Conservation (phyloP, 1,140 invertebrate genomes). For the Drosophila kepulauana region DNA sequence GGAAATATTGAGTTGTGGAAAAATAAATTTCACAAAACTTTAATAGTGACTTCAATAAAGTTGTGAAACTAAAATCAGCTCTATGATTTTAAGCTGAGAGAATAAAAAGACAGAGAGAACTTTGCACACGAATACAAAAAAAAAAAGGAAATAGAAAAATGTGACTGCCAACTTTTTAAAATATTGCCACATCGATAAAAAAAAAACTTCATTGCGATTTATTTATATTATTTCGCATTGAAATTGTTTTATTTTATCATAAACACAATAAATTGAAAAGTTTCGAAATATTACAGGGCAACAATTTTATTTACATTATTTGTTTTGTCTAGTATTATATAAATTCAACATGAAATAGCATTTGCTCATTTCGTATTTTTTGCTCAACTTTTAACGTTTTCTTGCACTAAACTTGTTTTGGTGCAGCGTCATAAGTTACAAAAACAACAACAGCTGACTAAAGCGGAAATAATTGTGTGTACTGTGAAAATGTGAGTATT, state of each 20-base stretch:
- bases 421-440: conserved; percentile 15
- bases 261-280: neutral
- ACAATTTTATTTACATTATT: neutral
- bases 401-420: conserved; percentile 32
- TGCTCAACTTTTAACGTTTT: conserved; percentile 5
- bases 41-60: no score
- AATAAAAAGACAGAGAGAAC: no score
- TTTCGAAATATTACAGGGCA: neutral
- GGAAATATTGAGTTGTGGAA: neutral
- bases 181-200: conserved; percentile 4
- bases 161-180: neutral
- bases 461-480: conserved; percentile 64
- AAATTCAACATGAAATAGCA: neutral
- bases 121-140: no score
- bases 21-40: neutral
- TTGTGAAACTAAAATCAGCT: no score
- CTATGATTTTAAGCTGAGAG: no score
- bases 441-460: conserved; percentile 49
- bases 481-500: conserved; percentile 57
- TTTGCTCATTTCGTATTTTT: neutral
- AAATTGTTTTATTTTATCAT: neutral
- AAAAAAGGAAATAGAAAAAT: neutral
- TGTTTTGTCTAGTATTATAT: neutral
- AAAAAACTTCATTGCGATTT: neutral
- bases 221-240: no score